Evolutionary conservation across 2,797 vertebrate species (phyloP), one percentile per base, ranked within the genome.

Genomic region (Aplochiton taeniatus): DNA sequence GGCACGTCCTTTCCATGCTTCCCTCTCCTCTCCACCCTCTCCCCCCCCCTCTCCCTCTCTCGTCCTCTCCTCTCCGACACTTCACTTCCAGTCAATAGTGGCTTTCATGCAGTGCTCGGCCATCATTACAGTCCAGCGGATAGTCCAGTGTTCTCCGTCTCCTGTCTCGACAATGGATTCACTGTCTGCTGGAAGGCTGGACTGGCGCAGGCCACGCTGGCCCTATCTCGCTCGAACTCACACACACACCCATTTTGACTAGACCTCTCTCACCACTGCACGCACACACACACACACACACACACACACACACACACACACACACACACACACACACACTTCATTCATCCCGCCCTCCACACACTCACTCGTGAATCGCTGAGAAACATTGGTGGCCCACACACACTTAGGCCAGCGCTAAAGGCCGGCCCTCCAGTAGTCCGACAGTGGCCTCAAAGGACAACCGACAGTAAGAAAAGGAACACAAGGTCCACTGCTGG

Each of bases 121-220:
- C 84, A 70, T 82, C 78, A 87, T 86, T 87, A 90, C 83, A 87
- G 83, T 84, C 84, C 83, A 80, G 78, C 79, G 76, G 79, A 85
- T 88, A 84, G 90, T 79, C 79, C 65, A 81, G 78, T 79, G 76
- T 69, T 79, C 84, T 73, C 75, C 46, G 74, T 81, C n/a, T n/a
- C 79, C 68, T 61, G 61, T 68, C 70, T 63, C 70, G 71, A 91
- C 88, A 91, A 90, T 88, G 65, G 74, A 63, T 73, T 73, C 67
- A 83, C 81, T 90, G 90, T 90, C 73, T 70, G 61, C 12, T 16
- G 65, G 69, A 58, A 60, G 53, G 17, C 58, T 11, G 18, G 70
- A 50, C 31, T 66, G 8, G 51, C 31, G 64, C 66, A 65, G 66
- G 75, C 65, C 41, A 64, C 4, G 0, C 0, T 16, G 16, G 31